Conservation (phyloP, 2,888 invertebrate genomes). For the Corbicula japonica region DNA sequence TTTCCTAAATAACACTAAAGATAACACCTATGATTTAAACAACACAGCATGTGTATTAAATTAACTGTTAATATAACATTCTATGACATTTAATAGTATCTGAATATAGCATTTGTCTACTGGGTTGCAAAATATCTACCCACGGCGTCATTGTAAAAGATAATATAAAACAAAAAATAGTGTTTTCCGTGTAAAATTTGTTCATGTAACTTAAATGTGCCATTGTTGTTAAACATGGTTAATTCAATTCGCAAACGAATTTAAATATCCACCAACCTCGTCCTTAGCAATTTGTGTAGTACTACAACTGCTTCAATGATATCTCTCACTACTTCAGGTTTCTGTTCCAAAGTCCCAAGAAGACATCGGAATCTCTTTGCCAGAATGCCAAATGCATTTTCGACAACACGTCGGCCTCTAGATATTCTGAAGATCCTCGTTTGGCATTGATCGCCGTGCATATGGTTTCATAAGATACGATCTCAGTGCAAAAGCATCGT, state of each 20-base stretch:
- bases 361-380: too few species aligned
- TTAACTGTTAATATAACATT: too few species aligned
- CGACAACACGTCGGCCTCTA: too few species aligned
- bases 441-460: conserved; percentile 16
- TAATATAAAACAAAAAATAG: too few species aligned
- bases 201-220: conserved; percentile 18
- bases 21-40: conserved; percentile 4
- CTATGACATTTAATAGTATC: too few species aligned
- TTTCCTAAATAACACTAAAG: conserved; percentile 4
- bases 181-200: conserved; percentile 18
- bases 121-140: too few species aligned
- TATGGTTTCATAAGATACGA: conserved; percentile 31
- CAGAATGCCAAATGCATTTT: too few species aligned
- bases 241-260: conserved; percentile 18
- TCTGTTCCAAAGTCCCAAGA: conserved; percentile 38
- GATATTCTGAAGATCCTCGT: conserved; percentile 25
- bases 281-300: conserved; percentile 52
- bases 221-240: conserved; percentile 16
- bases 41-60: too few species aligned
- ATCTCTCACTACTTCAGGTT: conserved; percentile 31
- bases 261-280: conserved; percentile 21
- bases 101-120: too few species aligned
- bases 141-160: too few species aligned
- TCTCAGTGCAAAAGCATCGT: conserved; percentile 14
- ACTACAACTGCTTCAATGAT: conserved; percentile 41